These are phyloP conservation scores for Notothenia coriiceps DNA, from an alignment of 2,113 vertebrate species.

Conservation along the genomic window DNA sequence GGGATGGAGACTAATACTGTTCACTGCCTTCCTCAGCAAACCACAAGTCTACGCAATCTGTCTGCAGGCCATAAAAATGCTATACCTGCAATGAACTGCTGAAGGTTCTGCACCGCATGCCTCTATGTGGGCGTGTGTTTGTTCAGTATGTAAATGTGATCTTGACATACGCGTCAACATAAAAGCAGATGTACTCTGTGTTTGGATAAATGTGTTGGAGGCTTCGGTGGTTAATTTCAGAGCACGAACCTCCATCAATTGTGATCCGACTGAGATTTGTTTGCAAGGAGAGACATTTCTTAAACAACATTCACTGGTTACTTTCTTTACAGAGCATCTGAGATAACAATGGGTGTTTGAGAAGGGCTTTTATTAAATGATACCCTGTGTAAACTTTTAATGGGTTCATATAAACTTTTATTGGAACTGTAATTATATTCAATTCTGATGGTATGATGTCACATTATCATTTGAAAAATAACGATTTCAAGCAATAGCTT, in stretches of 20 bases:
- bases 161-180: not conserved
- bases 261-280: not conserved
- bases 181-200: not conserved
- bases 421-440: not conserved
- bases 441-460: not conserved
- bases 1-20: constrained; percentile 72
- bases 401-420: not conserved
- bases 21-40: constrained; percentile 65
- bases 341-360: not conserved
- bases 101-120: not conserved
- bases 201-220: constrained; percentile 3
- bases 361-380: not conserved
- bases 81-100: constrained; percentile 44
- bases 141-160: constrained; percentile 23
- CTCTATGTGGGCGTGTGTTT: not conserved
- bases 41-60: constrained; percentile 60
- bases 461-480: not conserved
- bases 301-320: not conserved
- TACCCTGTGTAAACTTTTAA: too few relatives aligned
- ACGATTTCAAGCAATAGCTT: too few relatives aligned
- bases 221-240: not conserved
- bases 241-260: not conserved
- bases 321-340: not conserved
- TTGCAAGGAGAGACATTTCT: not conserved
- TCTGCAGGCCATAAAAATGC: constrained; percentile 56